A percentile compares a stretch with the other conserved stretches of the same genome.
These are phyloP conservation scores for Electrona antarctica DNA, from an alignment of 2,113 vertebrate species.

Conservation along the genomic window DNA sequence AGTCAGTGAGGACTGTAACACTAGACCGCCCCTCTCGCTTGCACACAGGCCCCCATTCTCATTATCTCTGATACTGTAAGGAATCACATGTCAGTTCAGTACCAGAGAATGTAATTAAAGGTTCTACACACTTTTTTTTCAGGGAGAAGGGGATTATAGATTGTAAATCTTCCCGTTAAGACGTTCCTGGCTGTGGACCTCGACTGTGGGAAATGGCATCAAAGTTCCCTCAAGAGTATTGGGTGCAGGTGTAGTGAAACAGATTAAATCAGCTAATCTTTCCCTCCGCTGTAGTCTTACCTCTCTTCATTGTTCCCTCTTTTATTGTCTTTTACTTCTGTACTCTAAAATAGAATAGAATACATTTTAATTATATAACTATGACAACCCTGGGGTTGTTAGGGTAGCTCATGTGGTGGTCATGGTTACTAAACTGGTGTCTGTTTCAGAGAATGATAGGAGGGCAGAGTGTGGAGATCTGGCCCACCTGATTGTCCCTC, in stretches of 20 bases:
- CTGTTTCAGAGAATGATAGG: no score
- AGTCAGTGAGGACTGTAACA: slow-evolving; percentile 4
- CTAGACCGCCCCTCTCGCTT: slow-evolving; percentile 3
- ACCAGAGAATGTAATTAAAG: slow-evolving; percentile 59
- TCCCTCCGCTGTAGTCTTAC: neutral
- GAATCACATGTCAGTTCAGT: slow-evolving; percentile 42
- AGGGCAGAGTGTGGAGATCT: no score
- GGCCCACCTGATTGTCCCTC: no score
- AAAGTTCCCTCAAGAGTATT: slow-evolving; percentile 52
- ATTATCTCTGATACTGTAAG: slow-evolving; percentile 54
- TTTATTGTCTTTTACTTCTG: neutral
- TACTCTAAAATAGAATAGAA: neutral
- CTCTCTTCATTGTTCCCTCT: neutral
- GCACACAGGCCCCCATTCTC: slow-evolving; percentile 16
- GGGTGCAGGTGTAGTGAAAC: slow-evolving; percentile 34
- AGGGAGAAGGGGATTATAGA: slow-evolving; percentile 62
- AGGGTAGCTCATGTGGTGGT: no score
- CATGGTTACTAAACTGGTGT: no score
- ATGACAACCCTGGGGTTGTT: no score
- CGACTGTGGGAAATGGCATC: slow-evolving; percentile 56
- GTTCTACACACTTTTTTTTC: slow-evolving; percentile 53
- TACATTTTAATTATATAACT: no score
- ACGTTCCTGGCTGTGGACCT: slow-evolving; percentile 46
- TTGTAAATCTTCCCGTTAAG: slow-evolving; percentile 56
- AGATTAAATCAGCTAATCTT: neutral